Conservation (phyloP, 2,797 vertebrate genomes). For the Pteronotus mesoamericanus region DNA sequence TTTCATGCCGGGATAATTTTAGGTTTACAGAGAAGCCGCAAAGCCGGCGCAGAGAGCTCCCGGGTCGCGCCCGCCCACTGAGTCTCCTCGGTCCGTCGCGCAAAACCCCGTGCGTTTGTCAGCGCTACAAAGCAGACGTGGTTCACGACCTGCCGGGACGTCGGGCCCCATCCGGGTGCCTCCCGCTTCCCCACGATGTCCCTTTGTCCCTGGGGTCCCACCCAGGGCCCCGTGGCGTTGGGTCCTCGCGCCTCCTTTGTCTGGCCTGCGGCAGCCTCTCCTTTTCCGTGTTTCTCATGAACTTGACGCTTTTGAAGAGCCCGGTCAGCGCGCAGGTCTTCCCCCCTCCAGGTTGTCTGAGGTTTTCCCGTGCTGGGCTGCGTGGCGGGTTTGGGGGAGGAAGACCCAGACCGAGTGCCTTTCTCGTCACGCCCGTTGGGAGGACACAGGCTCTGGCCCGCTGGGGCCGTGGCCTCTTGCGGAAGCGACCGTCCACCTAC, state of each 20-base stretch:
- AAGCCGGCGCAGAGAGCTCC: accelerated
- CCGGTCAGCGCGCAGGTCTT: no score
- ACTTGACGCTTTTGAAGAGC: accelerated
- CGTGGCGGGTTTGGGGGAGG: background rate
- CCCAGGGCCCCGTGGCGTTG: accelerated
- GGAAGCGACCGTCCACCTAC: background rate
- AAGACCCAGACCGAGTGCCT: no score
- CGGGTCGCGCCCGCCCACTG: no score
- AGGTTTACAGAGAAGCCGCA: background rate
- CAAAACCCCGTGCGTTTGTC: no score
- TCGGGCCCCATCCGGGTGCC: background rate
- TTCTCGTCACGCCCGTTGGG: no score
- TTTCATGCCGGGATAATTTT: background rate
- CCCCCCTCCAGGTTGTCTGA: background rate
- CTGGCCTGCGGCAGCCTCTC: background rate
- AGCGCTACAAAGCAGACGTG: background rate
- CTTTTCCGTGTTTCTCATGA: background rate
- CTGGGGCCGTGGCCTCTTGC: background rate
- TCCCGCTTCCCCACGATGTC: accelerated
- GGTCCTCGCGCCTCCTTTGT: accelerated
- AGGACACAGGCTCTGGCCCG: background rate
- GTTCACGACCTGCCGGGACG: no score
- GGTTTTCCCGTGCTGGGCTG: background rate
- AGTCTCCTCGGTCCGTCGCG: no score
- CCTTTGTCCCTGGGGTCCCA: background rate